Base-by-base conservation (phyloP, 2,113 vertebrate species). In the Calypte anna region DNA sequence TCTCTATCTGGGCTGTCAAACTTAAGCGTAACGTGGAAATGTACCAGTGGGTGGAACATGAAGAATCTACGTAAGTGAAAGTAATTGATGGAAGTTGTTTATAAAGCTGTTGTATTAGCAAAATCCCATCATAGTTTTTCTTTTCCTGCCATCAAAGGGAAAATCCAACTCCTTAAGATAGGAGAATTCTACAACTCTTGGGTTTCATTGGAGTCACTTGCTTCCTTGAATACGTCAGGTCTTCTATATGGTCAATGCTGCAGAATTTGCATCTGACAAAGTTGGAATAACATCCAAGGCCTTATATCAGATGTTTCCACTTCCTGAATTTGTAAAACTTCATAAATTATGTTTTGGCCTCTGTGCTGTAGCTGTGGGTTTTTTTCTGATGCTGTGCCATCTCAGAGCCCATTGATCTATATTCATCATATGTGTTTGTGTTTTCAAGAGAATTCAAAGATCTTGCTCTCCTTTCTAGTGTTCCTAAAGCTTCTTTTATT, bases 31-130 rank as follows among this genome's bases (percentile, higher is more conserved):
- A 98, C 0, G 99, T 99, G 96, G 99, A 99, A 97, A 99, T 99
- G 99, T 99, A 99, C 93, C 99, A 99, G 85, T 99, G 99, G 99
- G 99, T 99, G 73, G 99, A 99, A 80, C 97, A 98, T 31, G 98
- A 96, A 61, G 99, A 99, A 33, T 99, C 99, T 93, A 98, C 86
- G 99, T 99, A 85, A 98, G 98, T 94, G 23, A 6, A 62, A 27
- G 1, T 36, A 58, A 53, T 36, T 6, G n/a, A 66, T 57, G 38
- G 13, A 46, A 13, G 10, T 73, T n/a, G 7, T 38, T 86, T 53
- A 23, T 70, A 44, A 67, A 40, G 9, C 50, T 73, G 10, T 61
- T 69, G 3, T 68, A 10, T 88, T 93, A 87, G 24, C 11, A 88
- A 22, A 5, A 40, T 62, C 19, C 6, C n/a, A 28, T 66, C 21